phyloP scores from a whole-genome alignment of 2,888 invertebrate genomes.

The Lasioglossum zephyrum region DNA sequence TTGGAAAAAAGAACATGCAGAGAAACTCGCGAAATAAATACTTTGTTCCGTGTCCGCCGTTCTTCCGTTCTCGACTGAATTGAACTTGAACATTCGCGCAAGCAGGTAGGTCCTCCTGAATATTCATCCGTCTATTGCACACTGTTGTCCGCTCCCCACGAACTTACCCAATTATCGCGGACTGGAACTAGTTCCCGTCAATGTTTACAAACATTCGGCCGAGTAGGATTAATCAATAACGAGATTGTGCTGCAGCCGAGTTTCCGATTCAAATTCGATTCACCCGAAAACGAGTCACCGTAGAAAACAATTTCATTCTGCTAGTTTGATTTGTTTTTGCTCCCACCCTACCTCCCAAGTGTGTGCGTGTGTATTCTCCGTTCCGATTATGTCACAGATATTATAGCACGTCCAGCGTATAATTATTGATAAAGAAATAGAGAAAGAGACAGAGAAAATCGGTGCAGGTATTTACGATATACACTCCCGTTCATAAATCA shows the following conservation, averaged over 20 bases:
- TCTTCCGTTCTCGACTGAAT: background rate
- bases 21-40: background rate
- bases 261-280: constrained; percentile 4
- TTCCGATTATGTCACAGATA: background rate
- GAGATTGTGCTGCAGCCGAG: background rate
- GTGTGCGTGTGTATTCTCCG: background rate
- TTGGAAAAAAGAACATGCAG: background rate
- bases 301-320: background rate
- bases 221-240: constrained; percentile 5
- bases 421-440: background rate
- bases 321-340: background rate
- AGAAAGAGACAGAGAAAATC: background rate
- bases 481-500: too few relatives aligned
- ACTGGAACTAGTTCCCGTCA: background rate
- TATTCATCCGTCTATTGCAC: background rate
- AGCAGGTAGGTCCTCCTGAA: background rate
- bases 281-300: background rate
- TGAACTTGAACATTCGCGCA: background rate
- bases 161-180: background rate
- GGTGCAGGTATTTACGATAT: too few relatives aligned
- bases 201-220: constrained; percentile 3
- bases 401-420: background rate
- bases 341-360: background rate
- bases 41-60: background rate
- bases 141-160: background rate